phyloP scores from a whole-genome alignment of 2,888 invertebrate species.

The Sicus ferrugineus region DNA sequence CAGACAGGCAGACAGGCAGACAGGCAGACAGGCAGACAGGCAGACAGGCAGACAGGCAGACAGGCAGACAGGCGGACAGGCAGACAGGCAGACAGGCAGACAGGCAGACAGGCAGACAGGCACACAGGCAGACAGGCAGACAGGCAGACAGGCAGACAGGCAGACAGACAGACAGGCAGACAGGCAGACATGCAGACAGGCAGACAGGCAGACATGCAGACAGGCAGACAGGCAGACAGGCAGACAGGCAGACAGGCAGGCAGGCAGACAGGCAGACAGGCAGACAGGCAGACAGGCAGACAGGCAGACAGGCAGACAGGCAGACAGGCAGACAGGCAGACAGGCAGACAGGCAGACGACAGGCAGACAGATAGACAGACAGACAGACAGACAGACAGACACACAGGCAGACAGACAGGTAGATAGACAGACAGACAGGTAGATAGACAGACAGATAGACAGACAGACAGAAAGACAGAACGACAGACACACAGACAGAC shows the following conservation, averaged over 20 bases:
- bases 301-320: conserved; percentile 1
- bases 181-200: background rate
- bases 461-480: no score
- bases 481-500: no score
- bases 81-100: conserved; percentile 1
- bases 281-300: conserved; percentile 1
- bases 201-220: background rate
- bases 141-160: conserved; percentile 1
- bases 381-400: no score
- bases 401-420: no score
- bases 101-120: conserved; percentile 1
- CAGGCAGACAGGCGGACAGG: background rate
- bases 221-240: conserved; percentile 1
- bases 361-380: no score
- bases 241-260: no score
- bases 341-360: no score
- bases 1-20: conserved; percentile 1
- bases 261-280: no score
- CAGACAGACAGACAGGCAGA: no score
- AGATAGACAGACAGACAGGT: no score
- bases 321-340: no score
- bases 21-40: conserved; percentile 1
- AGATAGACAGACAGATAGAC: no score
- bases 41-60: conserved; percentile 1
- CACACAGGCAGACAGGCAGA: conserved; percentile 1